A percentile compares a stretch with the other conserved stretches of the same genome.
These are phyloP conservation scores for Cremastobaeus sp. DNA, from an alignment of 2,888 invertebrate species.

Conservation along the genomic window DNA sequence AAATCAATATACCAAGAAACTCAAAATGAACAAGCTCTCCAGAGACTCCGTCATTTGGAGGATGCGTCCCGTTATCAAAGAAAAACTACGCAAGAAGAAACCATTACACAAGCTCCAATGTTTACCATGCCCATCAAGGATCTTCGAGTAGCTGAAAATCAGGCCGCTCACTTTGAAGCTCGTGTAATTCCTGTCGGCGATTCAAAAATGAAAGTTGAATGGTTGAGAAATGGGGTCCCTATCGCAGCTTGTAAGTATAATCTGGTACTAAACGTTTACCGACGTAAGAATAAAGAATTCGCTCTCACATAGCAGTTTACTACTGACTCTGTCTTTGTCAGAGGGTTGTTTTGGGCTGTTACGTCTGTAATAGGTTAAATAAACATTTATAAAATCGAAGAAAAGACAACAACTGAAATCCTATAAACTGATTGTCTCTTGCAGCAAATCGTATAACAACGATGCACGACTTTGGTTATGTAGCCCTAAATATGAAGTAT, in stretches of 20 bases:
- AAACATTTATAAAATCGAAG: too few species aligned
- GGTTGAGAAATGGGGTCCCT: conserved; percentile 94
- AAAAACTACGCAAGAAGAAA: conserved; percentile 87
- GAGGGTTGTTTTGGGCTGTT: too few species aligned
- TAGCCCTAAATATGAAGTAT: conserved; percentile 95
- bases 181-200: conserved; percentile 96
- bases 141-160: conserved; percentile 91
- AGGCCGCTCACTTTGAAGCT: conserved; percentile 96
- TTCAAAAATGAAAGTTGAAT: conserved; percentile 93
- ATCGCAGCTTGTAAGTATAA: conserved; percentile 88
- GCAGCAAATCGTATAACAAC: conserved; percentile 93
- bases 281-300: background rate
- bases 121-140: conserved; percentile 95
- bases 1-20: conserved; percentile 93
- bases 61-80: conserved; percentile 87
- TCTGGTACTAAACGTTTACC: background rate
- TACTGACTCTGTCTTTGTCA: too few species aligned
- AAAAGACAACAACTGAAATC: too few species aligned
- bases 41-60: conserved; percentile 89
- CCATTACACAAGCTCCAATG: conserved; percentile 91
- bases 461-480: conserved; percentile 99
- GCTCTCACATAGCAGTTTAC: too few species aligned
- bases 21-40: conserved; percentile 91
- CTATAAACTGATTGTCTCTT: conserved; percentile 14
- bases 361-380: too few species aligned